Percentiles rank a stretch among this genome's conserved stretches.
phyloP scores from a whole-genome alignment of 2,797 vertebrate genomes.

The Alauda arvensis region DNA sequence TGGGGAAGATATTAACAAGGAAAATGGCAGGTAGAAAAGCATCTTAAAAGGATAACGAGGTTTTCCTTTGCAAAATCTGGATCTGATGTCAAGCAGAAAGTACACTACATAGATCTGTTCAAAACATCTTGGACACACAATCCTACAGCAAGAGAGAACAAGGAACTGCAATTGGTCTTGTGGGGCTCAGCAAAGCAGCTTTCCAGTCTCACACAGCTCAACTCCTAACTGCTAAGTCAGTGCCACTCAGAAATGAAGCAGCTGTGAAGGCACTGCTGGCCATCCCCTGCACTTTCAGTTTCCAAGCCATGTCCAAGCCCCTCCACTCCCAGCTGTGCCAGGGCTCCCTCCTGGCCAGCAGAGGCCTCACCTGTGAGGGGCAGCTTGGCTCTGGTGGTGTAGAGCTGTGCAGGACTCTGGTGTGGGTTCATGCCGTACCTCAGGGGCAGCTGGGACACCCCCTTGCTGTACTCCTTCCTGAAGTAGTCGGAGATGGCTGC shows the following conservation, averaged over 20 bases:
- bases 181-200: not conserved
- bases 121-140: not conserved
- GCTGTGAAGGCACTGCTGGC: not conserved
- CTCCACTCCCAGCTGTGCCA: not conserved
- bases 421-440: conserved; percentile 98
- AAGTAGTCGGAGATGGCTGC: conserved; percentile 96
- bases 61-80: not conserved
- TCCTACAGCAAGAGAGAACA: not conserved
- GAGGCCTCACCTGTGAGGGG: conserved; percentile 84
- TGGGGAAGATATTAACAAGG: not conserved
- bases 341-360: not conserved
- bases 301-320: not conserved
- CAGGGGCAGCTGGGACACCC: conserved; percentile 87
- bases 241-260: not conserved
- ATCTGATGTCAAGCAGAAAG: not conserved
- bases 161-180: accelerated
- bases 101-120: not conserved
- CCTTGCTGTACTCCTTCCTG: conserved; percentile 86
- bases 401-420: conserved; percentile 91
- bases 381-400: conserved; percentile 79
- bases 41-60: not conserved
- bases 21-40: not conserved
- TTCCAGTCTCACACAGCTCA: not conserved
- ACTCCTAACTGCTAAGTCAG: not conserved
- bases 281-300: not conserved